A percentile compares a stretch with the other conserved stretches of the same genome.
phyloP scores from a whole-genome alignment of 30 jellyfish, hydroid and myxozoan species.

The Pelagia noctiluca region DNA sequence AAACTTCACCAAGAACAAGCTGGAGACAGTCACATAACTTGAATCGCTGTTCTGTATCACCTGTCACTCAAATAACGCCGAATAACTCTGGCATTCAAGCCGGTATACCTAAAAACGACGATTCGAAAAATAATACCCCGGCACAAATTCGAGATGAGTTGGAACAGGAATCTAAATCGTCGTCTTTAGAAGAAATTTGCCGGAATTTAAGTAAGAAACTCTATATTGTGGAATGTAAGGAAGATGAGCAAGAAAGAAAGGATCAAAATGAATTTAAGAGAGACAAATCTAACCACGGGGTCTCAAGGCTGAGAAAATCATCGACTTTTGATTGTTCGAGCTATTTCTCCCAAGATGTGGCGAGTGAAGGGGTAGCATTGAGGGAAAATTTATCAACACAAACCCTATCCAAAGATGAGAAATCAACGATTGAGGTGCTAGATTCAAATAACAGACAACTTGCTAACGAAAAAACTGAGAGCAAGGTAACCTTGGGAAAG shows the following conservation, averaged over 20 bases:
- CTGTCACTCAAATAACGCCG: background rate
- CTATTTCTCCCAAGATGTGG: background rate
- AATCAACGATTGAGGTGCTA: constrained; percentile 22
- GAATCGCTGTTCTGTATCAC: background rate
- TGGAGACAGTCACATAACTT: background rate
- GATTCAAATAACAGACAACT: background rate
- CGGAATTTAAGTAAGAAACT: background rate
- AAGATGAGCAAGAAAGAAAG: background rate
- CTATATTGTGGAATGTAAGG: background rate
- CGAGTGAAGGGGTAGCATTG: background rate
- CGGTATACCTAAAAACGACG: no score
- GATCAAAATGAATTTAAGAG: background rate
- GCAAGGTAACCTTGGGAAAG: background rate
- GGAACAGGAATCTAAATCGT: background rate
- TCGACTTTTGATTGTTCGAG: background rate
- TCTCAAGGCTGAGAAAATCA: background rate
- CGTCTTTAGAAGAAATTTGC: background rate
- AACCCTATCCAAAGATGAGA: constrained; percentile 55
- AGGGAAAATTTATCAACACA: constrained; percentile 58
- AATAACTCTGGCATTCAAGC: no score
- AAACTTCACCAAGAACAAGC: constrained; percentile 3
- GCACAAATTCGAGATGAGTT: background rate
- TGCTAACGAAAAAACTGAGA: background rate
- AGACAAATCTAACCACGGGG: background rate
- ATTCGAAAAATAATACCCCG: no score